Conservation (phyloP, 2,113 vertebrate genomes). For the Gyps fulvus region DNA sequence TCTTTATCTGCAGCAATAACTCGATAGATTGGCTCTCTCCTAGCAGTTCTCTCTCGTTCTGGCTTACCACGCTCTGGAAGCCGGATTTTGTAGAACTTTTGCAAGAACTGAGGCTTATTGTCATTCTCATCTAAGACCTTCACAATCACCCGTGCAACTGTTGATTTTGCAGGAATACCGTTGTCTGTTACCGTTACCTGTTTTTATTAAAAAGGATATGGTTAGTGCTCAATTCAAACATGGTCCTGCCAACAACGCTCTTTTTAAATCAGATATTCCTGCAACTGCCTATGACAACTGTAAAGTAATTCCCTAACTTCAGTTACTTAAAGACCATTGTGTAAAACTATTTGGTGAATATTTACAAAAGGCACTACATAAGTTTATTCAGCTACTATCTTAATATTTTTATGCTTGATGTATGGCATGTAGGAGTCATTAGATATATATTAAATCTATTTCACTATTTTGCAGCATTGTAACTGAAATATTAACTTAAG, state of each 20-base stretch:
- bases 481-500: neutral
- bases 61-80: constrained; percentile 89
- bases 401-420: neutral
- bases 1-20: constrained; percentile 92
- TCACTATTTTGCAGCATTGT: neutral
- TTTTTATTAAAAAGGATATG: neutral
- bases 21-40: constrained; percentile 88
- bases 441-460: neutral
- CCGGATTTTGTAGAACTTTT: constrained; percentile 95
- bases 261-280: neutral
- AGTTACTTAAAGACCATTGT: neutral
- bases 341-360: neutral
- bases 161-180: constrained; percentile 82
- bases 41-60: constrained; percentile 78
- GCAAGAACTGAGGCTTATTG: constrained; percentile 91
- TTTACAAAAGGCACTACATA: neutral
- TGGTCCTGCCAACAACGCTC: neutral
- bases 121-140: constrained; percentile 96
- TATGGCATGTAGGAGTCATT: neutral
- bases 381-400: neutral
- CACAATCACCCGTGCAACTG: constrained; percentile 87
- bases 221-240: neutral
- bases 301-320: neutral
- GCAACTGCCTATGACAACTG: neutral
- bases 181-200: constrained; percentile 92